Conservation (phyloP, 1,140 invertebrate genomes). For the Drosophila lacteicornis region DNA sequence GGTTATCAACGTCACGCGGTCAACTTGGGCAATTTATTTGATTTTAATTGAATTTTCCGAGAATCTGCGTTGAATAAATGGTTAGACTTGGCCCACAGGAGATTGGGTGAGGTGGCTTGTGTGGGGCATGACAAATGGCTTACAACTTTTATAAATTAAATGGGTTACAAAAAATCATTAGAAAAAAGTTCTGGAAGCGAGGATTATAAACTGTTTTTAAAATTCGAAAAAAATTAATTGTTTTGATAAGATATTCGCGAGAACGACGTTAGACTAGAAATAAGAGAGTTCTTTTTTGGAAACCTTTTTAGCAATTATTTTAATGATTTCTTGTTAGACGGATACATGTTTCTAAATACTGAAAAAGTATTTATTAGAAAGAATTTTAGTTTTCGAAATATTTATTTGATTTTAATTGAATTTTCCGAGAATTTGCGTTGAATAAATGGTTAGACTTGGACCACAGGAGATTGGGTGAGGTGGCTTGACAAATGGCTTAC, state of each 20-base stretch:
- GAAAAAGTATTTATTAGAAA: too few species aligned
- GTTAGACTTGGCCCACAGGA: background rate
- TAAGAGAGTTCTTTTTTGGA: too few species aligned
- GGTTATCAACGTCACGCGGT: slow-evolving; percentile 32
- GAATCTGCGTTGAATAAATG: slow-evolving; percentile 8
- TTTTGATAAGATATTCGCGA: too few species aligned
- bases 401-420: slow-evolving; percentile 54
- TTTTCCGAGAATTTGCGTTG: slow-evolving; percentile 1
- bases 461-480: background rate
- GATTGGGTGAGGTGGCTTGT: background rate
- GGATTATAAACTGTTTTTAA: too few species aligned
- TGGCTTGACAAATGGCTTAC: slow-evolving; percentile 23
- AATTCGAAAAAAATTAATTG: too few species aligned
- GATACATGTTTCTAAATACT: too few species aligned
- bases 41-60: slow-evolving; percentile 42
- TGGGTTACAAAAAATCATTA: too few species aligned
- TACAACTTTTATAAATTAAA: background rate
- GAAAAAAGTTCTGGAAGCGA: background rate
- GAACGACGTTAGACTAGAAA: too few species aligned
- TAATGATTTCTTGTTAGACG: too few species aligned
- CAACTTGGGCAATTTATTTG: slow-evolving; percentile 46
- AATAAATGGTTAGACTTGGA: slow-evolving; percentile 1
- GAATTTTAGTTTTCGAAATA: too few species aligned
- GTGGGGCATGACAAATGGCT: slow-evolving; percentile 28
- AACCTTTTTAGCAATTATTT: too few species aligned